These are phyloP conservation scores for Frieseomelitta varia DNA, from an alignment of 1,140 invertebrate genomes.

Conservation along the genomic window DNA sequence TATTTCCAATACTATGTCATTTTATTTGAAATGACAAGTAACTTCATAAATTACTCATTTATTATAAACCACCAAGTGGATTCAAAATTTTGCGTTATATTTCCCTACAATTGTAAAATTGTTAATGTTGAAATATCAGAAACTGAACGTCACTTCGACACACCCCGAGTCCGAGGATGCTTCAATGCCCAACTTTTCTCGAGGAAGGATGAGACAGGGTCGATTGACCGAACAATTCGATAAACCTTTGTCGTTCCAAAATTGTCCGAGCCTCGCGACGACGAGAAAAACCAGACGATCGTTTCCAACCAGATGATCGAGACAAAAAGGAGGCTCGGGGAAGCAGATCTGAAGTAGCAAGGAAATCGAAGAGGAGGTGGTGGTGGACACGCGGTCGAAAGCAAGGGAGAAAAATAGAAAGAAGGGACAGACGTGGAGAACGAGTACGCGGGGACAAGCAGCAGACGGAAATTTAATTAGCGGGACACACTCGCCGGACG, in stretches of 20 bases:
- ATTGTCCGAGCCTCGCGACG: too few species aligned
- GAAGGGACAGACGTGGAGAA: not conserved
- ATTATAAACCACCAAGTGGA: too few species aligned
- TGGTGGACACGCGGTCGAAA: not conserved
- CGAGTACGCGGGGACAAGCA: not conserved
- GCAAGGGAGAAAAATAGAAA: not conserved
- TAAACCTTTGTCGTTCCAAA: not conserved
- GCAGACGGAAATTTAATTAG: constrained; percentile 61
- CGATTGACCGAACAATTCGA: not conserved
- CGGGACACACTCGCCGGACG: constrained; percentile 45
- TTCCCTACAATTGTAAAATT: too few species aligned
- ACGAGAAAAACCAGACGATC: not conserved
- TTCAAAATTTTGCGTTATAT: too few species aligned
- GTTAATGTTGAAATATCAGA: not conserved
- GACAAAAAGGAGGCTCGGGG: not conserved
- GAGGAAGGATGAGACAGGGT: not conserved
- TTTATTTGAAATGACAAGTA: too few species aligned
- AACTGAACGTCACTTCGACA: not conserved
- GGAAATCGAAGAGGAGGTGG: not conserved
- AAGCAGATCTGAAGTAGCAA: not conserved
- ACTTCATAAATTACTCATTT: too few species aligned
- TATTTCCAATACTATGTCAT: too few species aligned
- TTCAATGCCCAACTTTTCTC: not conserved
- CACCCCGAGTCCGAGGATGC: not conserved
- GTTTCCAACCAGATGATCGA: not conserved